Evolutionary conservation across 2,113 vertebrate genomes (phyloP).

Genomic region (Tragelaphus buxtoni): DNA sequence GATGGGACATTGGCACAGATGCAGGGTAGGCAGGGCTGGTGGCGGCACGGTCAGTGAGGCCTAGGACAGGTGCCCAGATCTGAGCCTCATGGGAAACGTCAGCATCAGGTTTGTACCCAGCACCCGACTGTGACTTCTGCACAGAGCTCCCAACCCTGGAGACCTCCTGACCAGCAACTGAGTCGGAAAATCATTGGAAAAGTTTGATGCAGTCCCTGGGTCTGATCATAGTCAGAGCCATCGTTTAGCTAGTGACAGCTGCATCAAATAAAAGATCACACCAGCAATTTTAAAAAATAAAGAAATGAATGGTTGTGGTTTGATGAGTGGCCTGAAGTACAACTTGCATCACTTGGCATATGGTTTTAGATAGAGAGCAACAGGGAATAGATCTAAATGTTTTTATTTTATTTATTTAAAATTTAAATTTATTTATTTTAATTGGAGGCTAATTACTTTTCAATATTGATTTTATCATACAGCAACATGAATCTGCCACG

Average conservation of each 20-base stretch:
- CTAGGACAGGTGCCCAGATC: neutral
- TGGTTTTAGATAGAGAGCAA: neutral
- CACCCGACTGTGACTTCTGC: neutral
- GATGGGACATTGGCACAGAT: neutral
- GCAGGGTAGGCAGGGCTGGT: neutral
- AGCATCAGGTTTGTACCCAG: too few relatives aligned
- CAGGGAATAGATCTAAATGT: neutral
- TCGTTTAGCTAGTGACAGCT: neutral
- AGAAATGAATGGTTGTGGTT: neutral
- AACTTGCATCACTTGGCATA: neutral
- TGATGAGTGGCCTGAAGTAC: neutral
- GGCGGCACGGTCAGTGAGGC: neutral
- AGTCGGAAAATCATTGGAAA: neutral
- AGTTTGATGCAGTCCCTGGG: neutral
- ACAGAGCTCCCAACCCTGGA: neutral
- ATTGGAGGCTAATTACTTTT: too few relatives aligned
- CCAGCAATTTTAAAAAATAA: neutral
- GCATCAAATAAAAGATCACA: neutral
- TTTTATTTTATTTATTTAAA: neutral
- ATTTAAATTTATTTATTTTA: too few relatives aligned
- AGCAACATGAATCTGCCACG: too few relatives aligned
- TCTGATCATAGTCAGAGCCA: neutral
- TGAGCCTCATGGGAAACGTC: rapidly evolving
- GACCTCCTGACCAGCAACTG: neutral
- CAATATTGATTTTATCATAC: too few relatives aligned